These are phyloP conservation scores for Ephestia elutella DNA, from an alignment of 1,140 invertebrate species.

Conservation along the genomic window DNA sequence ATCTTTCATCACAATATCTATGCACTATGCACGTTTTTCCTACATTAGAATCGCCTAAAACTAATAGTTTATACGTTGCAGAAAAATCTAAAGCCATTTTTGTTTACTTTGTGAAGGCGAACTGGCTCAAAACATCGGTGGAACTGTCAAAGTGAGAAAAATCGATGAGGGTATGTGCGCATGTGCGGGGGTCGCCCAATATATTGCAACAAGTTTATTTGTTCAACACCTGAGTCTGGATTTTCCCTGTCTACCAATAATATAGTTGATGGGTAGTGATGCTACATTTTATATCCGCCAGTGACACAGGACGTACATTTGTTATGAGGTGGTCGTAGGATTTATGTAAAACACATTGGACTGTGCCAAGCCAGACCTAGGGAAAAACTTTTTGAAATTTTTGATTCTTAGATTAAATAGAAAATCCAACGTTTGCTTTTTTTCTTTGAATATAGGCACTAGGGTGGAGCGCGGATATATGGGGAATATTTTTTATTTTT, in stretches of 20 bases:
- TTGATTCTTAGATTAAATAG: no score
- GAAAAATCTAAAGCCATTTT: slow-evolving; percentile 87
- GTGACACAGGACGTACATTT: no score
- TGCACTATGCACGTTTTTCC: slow-evolving; percentile 95
- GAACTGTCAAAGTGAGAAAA: slow-evolving; percentile 71
- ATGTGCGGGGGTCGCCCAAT: slow-evolving; percentile 44
- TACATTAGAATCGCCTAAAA: slow-evolving; percentile 93
- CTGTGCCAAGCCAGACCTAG: no score
- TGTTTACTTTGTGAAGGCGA: slow-evolving; percentile 65
- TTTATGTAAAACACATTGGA: no score
- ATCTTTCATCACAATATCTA: slow-evolving; percentile 91
- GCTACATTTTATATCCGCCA: no score
- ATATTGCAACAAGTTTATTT: slow-evolving; percentile 36
- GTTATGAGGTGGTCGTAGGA: no score
- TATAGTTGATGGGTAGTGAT: no score
- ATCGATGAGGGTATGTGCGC: slow-evolving; percentile 63
- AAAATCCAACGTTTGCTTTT: no score
- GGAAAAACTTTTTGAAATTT: no score
- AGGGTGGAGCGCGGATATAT: no score
- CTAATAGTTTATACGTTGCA: slow-evolving; percentile 89
- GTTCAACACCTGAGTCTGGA: slow-evolving; percentile 10
- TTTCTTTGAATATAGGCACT: no score
- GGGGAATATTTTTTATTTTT: no score
- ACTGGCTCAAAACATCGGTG: slow-evolving; percentile 59
- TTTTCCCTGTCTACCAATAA: slow-evolving; percentile 8